phyloP scores from a whole-genome alignment of 2,113 vertebrate species.

The Eudyptes chrysolophus region DNA sequence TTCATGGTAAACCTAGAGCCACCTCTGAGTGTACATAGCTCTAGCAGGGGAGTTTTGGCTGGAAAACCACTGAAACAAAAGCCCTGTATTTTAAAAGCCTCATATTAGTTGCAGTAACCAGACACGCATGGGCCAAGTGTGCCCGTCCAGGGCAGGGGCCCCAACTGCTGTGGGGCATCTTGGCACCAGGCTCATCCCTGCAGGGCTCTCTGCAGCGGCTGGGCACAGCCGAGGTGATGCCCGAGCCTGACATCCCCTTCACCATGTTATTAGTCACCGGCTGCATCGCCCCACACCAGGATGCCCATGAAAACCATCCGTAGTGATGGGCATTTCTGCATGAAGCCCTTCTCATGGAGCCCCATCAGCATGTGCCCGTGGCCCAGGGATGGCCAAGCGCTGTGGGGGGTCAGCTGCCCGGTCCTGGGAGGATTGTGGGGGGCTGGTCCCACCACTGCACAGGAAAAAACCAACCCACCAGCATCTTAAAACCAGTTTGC shows the following conservation, averaged over 20 bases:
- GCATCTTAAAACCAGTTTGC: background rate
- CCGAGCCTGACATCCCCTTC: background rate
- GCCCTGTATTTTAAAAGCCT: background rate
- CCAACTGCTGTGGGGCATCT: background rate
- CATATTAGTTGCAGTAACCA: background rate
- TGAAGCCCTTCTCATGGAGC: background rate
- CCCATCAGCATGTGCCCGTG: accelerated
- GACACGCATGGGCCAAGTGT: accelerated
- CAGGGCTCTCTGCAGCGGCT: background rate
- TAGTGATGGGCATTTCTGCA: background rate
- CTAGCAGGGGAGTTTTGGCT: background rate
- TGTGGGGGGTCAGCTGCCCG: accelerated
- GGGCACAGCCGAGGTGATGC: background rate
- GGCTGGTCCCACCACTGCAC: background rate
- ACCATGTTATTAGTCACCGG: background rate
- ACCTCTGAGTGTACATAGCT: background rate
- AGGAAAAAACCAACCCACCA: background rate
- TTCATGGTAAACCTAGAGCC: background rate
- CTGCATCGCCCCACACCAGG: accelerated
- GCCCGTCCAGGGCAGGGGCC: background rate
- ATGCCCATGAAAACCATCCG: background rate
- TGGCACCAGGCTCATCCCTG: background rate
- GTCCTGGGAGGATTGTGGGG: background rate
- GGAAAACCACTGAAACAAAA: background rate
- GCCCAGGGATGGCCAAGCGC: background rate